Evolutionary conservation across 53 echinoderm and acorn worm species (phyloP).

Genomic region (Henricia sp.): DNA sequence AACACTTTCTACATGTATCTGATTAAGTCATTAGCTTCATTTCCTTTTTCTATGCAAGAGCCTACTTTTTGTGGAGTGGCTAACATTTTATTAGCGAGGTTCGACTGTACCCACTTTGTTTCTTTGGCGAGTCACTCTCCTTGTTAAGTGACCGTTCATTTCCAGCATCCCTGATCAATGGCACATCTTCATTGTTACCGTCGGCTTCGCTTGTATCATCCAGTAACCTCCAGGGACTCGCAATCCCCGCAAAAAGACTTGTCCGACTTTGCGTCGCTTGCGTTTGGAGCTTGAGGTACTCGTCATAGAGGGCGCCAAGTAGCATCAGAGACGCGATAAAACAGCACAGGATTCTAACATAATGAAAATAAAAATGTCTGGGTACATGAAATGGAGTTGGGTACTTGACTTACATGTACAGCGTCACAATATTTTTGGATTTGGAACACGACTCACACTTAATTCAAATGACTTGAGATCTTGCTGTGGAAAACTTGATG

Average conservation of each 20-base stretch:
- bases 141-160: neutral
- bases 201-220: neutral
- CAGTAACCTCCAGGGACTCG: constrained; percentile 20
- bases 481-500: too few relatives aligned
- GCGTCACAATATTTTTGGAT: neutral
- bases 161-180: constrained; percentile 13
- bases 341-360: constrained; percentile 18
- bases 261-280: neutral
- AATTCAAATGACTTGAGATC: too few relatives aligned
- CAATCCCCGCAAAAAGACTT: neutral
- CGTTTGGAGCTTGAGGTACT: constrained; percentile 11
- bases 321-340: constrained; percentile 43
- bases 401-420: neutral
- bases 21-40: too few relatives aligned
- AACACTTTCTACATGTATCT: too few relatives aligned
- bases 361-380: neutral
- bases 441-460: neutral
- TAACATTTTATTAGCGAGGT: neutral
- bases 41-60: too few relatives aligned
- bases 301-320: constrained; percentile 40
- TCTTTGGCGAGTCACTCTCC: neutral
- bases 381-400: neutral
- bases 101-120: constrained; percentile 16
- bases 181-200: constrained; percentile 3
- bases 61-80: neutral